A percentile compares a stretch with the other conserved stretches of the same genome.
These are phyloP conservation scores for Pseudachorutes palmiensis DNA, from an alignment of 1,140 invertebrate species.

Conservation along the genomic window DNA sequence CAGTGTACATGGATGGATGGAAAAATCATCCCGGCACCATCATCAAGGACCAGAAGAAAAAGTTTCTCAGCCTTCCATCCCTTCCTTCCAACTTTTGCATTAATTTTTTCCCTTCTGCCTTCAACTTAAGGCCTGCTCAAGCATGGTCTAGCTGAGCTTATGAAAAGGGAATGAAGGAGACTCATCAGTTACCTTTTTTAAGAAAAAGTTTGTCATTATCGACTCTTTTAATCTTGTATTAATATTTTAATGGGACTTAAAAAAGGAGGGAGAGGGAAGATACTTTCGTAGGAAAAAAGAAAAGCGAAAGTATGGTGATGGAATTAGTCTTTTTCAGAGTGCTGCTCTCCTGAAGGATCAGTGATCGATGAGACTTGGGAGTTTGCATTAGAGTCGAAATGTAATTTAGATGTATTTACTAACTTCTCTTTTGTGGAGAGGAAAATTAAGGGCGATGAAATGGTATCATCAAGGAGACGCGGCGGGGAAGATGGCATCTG, in stretches of 20 bases:
- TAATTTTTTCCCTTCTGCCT: constrained; percentile 3
- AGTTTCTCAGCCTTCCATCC: neutral
- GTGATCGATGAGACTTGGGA: constrained; percentile 4
- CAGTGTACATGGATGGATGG: constrained; percentile 7
- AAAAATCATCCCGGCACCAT: constrained; percentile 5
- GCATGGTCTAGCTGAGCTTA: neutral
- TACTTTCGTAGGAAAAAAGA: neutral
- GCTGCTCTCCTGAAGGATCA: neutral
- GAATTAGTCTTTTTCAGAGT: neutral
- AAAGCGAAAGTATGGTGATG: neutral
- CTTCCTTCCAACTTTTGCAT: constrained; percentile 6
- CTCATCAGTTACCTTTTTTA: constrained; percentile 11
- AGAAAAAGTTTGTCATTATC: constrained; percentile 7
- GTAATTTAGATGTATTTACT: constrained; percentile 14
- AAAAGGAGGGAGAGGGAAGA: neutral
- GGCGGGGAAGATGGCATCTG: neutral
- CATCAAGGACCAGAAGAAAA: neutral
- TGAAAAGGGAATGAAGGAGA: neutral
- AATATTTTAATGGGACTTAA: constrained; percentile 12
- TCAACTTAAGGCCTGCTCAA: neutral
- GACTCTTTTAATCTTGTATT: constrained; percentile 11
- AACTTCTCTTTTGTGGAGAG: constrained; percentile 10
- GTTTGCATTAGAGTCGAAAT: constrained; percentile 1
- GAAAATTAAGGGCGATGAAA: constrained; percentile 11
- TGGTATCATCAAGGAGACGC: neutral